These are phyloP conservation scores for Cheirogaleus medius DNA, from an alignment of 2,113 vertebrate species.

Conservation along the genomic window DNA sequence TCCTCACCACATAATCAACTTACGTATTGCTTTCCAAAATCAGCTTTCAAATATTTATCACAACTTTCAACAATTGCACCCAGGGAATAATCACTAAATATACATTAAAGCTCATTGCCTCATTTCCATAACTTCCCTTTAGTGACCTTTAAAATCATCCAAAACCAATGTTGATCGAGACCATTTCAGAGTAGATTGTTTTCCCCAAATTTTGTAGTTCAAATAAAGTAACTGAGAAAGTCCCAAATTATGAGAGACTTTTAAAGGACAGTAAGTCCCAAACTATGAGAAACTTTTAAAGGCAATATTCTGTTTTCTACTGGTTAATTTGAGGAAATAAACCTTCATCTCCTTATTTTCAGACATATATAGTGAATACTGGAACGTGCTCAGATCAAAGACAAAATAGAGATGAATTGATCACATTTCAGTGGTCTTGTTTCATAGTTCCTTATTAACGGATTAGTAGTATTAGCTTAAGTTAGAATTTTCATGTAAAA, in stretches of 20 bases:
- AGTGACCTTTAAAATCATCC: background rate
- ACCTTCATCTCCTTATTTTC: background rate
- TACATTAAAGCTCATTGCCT: background rate
- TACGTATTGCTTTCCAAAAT: background rate
- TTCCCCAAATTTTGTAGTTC: slow-evolving; percentile 12
- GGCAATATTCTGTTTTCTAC: background rate
- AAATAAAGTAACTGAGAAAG: background rate
- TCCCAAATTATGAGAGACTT: background rate
- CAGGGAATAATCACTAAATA: background rate
- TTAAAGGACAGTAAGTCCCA: background rate
- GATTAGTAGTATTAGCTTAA: background rate
- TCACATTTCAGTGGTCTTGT: background rate
- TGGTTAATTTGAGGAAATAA: background rate
- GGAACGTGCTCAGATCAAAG: background rate
- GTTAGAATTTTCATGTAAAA: background rate
- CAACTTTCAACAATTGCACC: background rate
- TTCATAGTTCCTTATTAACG: background rate
- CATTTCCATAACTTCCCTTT: background rate
- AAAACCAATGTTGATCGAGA: background rate
- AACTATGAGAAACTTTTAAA: background rate
- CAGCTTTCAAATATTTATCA: background rate
- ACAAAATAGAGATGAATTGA: background rate
- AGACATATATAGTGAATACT: background rate
- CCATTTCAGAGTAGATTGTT: background rate
- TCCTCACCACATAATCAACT: background rate